Percentiles rank a stretch among this genome's conserved stretches.
Evolutionary conservation across 2,113 vertebrate species (phyloP).

Genomic region (human): GRCh38 chr6:142119501-142120000

Average conservation of each 20-base stretch:
- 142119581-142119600: background rate
- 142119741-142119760: background rate
- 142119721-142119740: background rate
- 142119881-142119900: background rate
- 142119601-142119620: background rate
- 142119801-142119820: background rate
- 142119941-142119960: background rate
- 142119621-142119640: background rate
- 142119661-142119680: background rate
- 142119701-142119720: background rate
- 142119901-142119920: background rate
- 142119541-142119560: background rate
- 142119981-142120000: background rate
- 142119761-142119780: background rate
- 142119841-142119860: background rate
- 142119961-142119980: no score
- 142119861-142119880: background rate
- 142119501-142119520: background rate
- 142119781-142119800: background rate
- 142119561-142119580: background rate
- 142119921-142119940: background rate
- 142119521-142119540: background rate
- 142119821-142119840: background rate
- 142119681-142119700: background rate
- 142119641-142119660: background rate